Percentiles rank a stretch among this genome's conserved stretches.
These are phyloP conservation scores for Trinorchestia longiramus DNA, from an alignment of 1,140 invertebrate species.

Conservation along the genomic window DNA sequence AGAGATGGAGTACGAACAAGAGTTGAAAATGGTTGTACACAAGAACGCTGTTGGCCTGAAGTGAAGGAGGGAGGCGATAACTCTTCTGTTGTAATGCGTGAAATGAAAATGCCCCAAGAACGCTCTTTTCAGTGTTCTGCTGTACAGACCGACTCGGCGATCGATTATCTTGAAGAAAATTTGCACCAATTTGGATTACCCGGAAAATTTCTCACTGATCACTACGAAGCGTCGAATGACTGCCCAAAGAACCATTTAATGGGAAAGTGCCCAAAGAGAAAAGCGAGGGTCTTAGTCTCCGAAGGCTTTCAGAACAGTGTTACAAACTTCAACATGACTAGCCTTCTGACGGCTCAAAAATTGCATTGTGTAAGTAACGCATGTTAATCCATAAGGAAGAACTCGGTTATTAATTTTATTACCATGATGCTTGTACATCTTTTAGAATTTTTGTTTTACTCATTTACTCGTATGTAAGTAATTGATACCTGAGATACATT, in stretches of 20 bases:
- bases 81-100: constrained; percentile 9
- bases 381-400: neutral
- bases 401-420: no score
- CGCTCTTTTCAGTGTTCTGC: neutral
- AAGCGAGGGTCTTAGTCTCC: neutral
- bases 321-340: neutral
- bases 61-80: neutral
- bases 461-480: no score
- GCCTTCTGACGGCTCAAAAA: neutral
- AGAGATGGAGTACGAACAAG: neutral
- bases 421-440: no score
- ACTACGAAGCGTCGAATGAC: neutral
- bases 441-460: no score
- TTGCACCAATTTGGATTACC: neutral
- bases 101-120: neutral
- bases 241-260: neutral
- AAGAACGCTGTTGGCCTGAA: neutral
- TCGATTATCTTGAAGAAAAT: neutral
- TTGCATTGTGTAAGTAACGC: neutral
- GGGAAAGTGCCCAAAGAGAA: neutral
- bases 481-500: no score
- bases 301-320: neutral
- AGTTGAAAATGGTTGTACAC: neutral
- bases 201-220: neutral
- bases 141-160: neutral